phyloP scores from a whole-genome alignment of 1,140 invertebrate genomes.

The Wiebesia pumilae region DNA sequence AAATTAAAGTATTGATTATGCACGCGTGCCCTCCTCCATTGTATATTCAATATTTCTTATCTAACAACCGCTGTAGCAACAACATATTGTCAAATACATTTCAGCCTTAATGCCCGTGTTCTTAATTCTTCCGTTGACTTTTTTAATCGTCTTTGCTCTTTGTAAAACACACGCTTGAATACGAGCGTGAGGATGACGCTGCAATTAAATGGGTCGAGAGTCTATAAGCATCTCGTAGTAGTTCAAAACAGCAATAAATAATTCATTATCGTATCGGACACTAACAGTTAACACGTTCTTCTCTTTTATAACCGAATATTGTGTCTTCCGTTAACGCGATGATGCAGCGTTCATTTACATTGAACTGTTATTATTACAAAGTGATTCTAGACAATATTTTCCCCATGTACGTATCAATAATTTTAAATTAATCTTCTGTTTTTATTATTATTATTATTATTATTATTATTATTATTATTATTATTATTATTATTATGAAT shows the following conservation, averaged over 20 bases:
- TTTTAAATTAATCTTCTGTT: too few species aligned
- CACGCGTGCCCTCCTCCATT: too few species aligned
- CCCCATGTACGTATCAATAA: too few species aligned
- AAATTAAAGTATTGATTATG: too few species aligned
- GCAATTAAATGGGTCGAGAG: constrained; percentile 24
- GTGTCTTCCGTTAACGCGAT: background rate
- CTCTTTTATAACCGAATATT: constrained; percentile 27
- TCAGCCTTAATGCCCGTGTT: background rate
- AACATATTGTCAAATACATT: constrained; percentile 15
- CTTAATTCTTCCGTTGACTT: background rate
- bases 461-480: too few species aligned
- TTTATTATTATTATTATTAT: too few species aligned
- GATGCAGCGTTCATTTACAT: constrained; percentile 1
- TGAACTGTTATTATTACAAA: background rate
- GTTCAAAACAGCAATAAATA: constrained; percentile 37
- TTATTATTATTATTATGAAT: too few species aligned
- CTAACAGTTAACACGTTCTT: constrained; percentile 8
- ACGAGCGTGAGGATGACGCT: background rate
- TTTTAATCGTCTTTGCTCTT: background rate
- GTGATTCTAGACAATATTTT: background rate
- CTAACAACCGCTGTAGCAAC: too few species aligned
- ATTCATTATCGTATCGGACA: constrained; percentile 34
- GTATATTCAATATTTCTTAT: background rate
- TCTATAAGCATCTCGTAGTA: constrained; percentile 6
- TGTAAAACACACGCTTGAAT: background rate